Conservation (phyloP, 2,888 invertebrate species). For the Dryobotodes eremita region DNA sequence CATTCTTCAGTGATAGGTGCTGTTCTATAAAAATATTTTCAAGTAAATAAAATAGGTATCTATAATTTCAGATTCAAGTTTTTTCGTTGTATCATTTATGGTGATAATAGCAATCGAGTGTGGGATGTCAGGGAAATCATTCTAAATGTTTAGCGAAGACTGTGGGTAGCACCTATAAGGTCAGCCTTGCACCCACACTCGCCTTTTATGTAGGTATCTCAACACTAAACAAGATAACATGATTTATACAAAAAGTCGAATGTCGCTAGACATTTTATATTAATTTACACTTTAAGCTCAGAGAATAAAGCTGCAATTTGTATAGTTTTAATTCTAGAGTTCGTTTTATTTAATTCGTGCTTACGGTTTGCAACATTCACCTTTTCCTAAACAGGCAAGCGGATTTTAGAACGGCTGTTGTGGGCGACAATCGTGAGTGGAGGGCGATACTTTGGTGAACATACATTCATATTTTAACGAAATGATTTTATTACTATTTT, state of each 20-base stretch:
- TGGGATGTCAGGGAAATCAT: conserved; percentile 88
- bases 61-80: conserved; percentile 37
- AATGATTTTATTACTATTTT: conserved; percentile 24
- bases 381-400: conserved; percentile 90
- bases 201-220: conserved; percentile 85
- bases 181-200: conserved; percentile 90
- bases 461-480: conserved; percentile 57
- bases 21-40: conserved; percentile 6
- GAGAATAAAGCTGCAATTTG: conserved; percentile 49
- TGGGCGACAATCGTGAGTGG: conserved; percentile 81
- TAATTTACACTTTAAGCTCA: conserved; percentile 64
- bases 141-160: conserved; percentile 84
- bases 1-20: neutral
- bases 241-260: conserved; percentile 63
- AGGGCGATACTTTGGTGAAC: conserved; percentile 75
- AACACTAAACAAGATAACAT: conserved; percentile 80
- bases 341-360: conserved; percentile 69
- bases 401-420: conserved; percentile 88
- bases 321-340: conserved; percentile 8
- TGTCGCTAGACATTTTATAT: conserved; percentile 51
- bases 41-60: conserved; percentile 16
- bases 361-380: conserved; percentile 88
- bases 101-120: conserved; percentile 82
- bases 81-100: conserved; percentile 75
- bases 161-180: conserved; percentile 89